Evolutionary conservation across 2,888 invertebrate genomes (phyloP), one percentile per base, ranked within the genome.

Genomic region (Theodoxus fluviatilis): DNA sequence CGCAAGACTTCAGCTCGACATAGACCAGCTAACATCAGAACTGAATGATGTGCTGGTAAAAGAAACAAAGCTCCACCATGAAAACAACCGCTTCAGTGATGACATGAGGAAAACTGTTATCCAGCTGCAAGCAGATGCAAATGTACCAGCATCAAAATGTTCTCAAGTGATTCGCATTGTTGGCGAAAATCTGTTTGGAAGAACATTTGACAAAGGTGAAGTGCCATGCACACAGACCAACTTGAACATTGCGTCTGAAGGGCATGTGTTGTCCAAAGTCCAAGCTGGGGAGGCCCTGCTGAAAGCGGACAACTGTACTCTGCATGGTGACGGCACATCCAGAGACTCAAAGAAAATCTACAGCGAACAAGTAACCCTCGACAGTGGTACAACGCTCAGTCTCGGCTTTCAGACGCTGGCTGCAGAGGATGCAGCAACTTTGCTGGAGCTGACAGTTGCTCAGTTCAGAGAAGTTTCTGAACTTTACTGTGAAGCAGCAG

Each of bases 261-360:
- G 38, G 3, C 7, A 38, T 64, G 64, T 64, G 3, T 38, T 64
- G 9, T 12, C 38, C 38, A 37, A 64, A 22, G 38, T 64, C 7
- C 64, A 64, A 28, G 38, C 22, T 64, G 25, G 38, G 22, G 64
- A 64, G 33, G 38, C 9, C 18, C 35, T 37, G 22, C 37, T 64
- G n/a, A 3, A 3, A n/a, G 35, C 31, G 7, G 6, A 15, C 22
- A 67, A 67, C 25, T 18, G 47, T 3, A 49, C 67, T 18, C 67
- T 67, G 15, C 67, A 67, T 43, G 28, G 31, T 57, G 67, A 67
- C 38, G 67, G 57, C 1, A 67, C 67, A 9, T 67, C 67, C 9
- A 33, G 67, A 25, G 67, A 67, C 28, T 38, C 35, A 1, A 12
- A 57, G 28, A 67, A 67, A 57, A 57, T 55, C 9, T 55, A 57